Conservation (phyloP, 2,797 vertebrate genomes). For the Bufotes viridis region DNA sequence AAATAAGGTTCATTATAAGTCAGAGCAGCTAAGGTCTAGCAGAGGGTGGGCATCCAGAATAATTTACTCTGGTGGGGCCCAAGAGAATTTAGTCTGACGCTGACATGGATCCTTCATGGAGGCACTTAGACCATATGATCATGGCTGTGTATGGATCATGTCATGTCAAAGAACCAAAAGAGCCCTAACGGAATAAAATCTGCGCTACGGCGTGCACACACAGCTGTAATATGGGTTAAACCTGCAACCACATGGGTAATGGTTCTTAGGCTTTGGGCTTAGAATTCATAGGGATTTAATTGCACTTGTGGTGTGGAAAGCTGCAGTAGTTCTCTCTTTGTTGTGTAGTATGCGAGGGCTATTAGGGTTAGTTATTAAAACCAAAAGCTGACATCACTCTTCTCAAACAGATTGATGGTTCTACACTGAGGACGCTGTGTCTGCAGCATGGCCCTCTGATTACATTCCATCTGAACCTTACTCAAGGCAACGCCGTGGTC, state of each 20-base stretch:
- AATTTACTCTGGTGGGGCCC: no score
- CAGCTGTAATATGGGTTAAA: background rate
- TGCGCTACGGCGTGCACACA: background rate
- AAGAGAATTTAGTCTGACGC: no score
- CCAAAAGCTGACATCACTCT: background rate
- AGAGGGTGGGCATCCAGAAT: no score
- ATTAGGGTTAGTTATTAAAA: background rate
- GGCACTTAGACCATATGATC: no score
- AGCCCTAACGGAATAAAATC: no score
- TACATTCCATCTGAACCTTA: slow-evolving; percentile 99
- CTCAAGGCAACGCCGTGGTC: slow-evolving; percentile 97
- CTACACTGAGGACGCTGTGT: slow-evolving; percentile 94
- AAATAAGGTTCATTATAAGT: no score
- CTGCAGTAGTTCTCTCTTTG: background rate
- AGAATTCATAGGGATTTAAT: no score
- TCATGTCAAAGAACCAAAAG: no score
- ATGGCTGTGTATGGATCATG: no score
- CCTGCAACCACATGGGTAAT: background rate
- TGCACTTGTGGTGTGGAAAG: background rate
- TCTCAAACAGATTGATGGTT: slow-evolving; percentile 88
- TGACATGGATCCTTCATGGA: no score
- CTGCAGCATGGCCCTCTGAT: slow-evolving; percentile 96
- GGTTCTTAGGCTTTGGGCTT: background rate
- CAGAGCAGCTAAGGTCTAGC: no score
- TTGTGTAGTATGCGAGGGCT: background rate